phyloP scores from a whole-genome alignment of 2,113 vertebrate genomes.

The Strix aluco region DNA sequence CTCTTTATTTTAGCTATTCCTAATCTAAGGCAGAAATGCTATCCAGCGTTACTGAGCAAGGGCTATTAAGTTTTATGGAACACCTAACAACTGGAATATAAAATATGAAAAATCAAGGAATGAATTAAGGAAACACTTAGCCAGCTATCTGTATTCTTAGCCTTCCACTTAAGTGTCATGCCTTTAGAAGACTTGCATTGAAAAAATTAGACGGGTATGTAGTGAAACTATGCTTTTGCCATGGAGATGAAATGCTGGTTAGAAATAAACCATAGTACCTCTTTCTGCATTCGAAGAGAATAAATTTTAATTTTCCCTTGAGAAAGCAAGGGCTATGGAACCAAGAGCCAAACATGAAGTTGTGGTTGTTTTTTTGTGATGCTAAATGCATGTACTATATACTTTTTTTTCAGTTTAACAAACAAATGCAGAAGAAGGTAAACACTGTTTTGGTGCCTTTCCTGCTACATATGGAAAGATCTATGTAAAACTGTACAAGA shows the following conservation, averaged over 20 bases:
- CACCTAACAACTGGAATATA: not conserved
- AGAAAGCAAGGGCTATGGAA: not conserved
- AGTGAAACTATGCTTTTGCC: not conserved
- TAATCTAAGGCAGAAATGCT: not conserved
- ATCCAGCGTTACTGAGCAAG: not conserved
- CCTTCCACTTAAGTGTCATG: not conserved
- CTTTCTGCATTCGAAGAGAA: not conserved
- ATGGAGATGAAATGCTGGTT: not conserved
- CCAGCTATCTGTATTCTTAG: not conserved
- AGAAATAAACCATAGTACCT: not conserved
- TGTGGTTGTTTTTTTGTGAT: not conserved
- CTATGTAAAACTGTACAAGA: not conserved
- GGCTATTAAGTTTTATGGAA: not conserved
- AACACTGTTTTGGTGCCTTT: not conserved
- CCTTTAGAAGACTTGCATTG: not conserved
- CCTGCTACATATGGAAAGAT: not conserved
- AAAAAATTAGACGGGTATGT: not conserved
- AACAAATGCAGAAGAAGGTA: not conserved
- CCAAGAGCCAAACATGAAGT: not conserved
- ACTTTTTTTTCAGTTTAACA: not conserved
- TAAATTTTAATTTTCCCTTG: not conserved
- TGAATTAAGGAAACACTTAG: not conserved
- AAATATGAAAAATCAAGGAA: not conserved
- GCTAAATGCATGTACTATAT: not conserved
- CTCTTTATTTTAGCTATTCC: not conserved